These are phyloP conservation scores for Chrysaora quinquecirrha DNA, from an alignment of 30 jellyfish, hydroid and myxozoan species.

Conservation along the genomic window DNA sequence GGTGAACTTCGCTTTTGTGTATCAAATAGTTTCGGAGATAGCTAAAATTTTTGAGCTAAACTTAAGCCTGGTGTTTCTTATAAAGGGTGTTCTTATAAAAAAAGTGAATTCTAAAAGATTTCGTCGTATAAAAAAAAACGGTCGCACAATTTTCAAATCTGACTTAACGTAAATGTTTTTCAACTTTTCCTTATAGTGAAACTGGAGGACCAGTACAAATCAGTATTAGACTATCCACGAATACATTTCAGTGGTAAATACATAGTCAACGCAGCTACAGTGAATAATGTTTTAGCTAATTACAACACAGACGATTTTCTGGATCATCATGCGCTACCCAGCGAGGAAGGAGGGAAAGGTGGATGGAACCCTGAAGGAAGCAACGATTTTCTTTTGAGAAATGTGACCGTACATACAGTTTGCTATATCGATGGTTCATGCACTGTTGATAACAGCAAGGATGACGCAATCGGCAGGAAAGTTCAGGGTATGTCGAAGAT, in stretches of 20 bases:
- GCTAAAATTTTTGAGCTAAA: too few species aligned
- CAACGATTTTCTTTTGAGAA: slow-evolving; percentile 24
- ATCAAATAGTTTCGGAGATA: too few species aligned
- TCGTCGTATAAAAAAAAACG: too few species aligned
- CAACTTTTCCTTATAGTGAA: neutral
- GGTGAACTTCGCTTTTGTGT: too few species aligned
- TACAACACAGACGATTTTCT: slow-evolving; percentile 20
- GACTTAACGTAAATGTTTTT: too few species aligned
- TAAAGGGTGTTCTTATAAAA: too few species aligned
- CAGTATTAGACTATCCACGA: slow-evolving; percentile 53
- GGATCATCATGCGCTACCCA: slow-evolving; percentile 52
- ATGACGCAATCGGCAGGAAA: slow-evolving; percentile 10
- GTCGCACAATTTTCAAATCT: too few species aligned
- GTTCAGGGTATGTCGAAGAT: slow-evolving; percentile 37
- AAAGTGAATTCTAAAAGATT: too few species aligned
- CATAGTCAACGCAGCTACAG: slow-evolving; percentile 42
- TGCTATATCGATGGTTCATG: slow-evolving; percentile 39
- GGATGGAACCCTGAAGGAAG: slow-evolving; percentile 55
- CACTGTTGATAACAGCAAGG: slow-evolving; percentile 2
- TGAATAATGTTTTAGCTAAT: slow-evolving; percentile 32
- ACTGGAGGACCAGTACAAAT: neutral
- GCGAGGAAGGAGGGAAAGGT: slow-evolving; percentile 54
- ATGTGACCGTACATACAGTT: slow-evolving; percentile 10
- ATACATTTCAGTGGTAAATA: slow-evolving; percentile 55
- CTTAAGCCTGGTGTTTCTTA: too few species aligned